Evolutionary conservation across 2,113 vertebrate genomes (phyloP).

Genomic region (Pelecanoides urinatrix): DNA sequence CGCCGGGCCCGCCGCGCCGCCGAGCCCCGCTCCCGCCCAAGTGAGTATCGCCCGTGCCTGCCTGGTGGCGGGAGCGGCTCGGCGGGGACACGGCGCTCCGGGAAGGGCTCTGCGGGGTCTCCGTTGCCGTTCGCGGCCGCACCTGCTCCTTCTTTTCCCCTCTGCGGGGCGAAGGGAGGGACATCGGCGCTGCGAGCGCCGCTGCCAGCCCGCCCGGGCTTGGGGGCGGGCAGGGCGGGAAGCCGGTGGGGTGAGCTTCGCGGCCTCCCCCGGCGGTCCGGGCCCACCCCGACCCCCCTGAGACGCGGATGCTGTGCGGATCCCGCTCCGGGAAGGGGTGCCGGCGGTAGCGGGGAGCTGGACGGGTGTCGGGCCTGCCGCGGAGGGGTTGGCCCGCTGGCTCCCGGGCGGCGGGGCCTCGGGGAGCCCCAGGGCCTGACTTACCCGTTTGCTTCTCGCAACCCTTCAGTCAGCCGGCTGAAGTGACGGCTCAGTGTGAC

Average conservation of each 20-base stretch:
- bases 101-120: fast-evolving
- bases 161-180: too few species aligned
- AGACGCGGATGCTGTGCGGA: neutral
- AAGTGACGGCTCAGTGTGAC: neutral
- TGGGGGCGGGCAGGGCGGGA: neutral
- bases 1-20: neutral
- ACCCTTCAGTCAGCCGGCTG: fast-evolving
- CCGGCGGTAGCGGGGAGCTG: too few species aligned
- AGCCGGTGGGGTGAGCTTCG: fast-evolving
- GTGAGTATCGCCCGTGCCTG: fast-evolving
- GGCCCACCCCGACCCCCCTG: fast-evolving
- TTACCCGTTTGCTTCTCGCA: neutral
- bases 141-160: too few species aligned
- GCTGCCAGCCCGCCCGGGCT: neutral
- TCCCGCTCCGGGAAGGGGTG: too few species aligned
- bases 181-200: too few species aligned
- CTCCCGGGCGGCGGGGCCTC: too few species aligned
- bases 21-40: fast-evolving
- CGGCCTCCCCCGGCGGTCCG: too few species aligned
- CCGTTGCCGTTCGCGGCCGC: neutral
- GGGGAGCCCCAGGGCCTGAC: neutral
- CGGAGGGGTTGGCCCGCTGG: neutral
- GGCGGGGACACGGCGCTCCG: fast-evolving
- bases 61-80: neutral
- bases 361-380: neutral